A percentile compares a stretch with the other conserved stretches of the same genome.
Evolutionary conservation across 2,113 vertebrate species (phyloP).

Genomic region (Loxodonta africana): DNA sequence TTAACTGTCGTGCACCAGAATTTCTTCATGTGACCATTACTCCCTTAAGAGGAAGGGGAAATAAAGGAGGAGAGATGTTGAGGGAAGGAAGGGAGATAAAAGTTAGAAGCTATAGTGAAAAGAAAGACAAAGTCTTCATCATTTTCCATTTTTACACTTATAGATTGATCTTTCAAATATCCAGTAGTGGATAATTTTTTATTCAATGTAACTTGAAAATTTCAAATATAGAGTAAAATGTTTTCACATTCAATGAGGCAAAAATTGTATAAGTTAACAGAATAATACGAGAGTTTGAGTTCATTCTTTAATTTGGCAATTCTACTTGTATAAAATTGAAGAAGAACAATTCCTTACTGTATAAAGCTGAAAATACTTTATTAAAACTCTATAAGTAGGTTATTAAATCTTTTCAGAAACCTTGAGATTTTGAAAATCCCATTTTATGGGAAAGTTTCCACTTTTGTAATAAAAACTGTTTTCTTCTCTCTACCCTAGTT

Average conservation of each 20-base stretch:
- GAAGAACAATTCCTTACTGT: neutral
- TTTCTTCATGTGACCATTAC: neutral
- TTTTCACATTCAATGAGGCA: neutral
- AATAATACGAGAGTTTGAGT: neutral
- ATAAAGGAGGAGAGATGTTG: neutral
- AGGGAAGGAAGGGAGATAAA: rapidly evolving
- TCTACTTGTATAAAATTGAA: neutral
- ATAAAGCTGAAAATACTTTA: constrained; percentile 10
- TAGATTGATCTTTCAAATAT: neutral
- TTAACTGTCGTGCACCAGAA: too few relatives aligned
- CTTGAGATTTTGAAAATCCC: constrained; percentile 41
- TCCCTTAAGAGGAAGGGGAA: neutral
- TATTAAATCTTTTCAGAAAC: neutral
- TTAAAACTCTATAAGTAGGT: neutral
- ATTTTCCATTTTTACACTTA: neutral
- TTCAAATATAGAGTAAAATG: neutral
- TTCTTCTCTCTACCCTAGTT: neutral
- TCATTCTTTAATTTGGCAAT: neutral
- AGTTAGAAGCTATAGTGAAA: neutral
- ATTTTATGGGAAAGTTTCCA: neutral
- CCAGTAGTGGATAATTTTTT: neutral
- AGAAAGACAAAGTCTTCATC: neutral
- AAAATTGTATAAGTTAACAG: neutral
- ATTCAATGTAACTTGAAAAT: neutral
- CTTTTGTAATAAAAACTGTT: neutral